A percentile compares a stretch with the other conserved stretches of the same genome.
phyloP scores from a whole-genome alignment of 2,888 invertebrate species.

The Tinea semifulvella region DNA sequence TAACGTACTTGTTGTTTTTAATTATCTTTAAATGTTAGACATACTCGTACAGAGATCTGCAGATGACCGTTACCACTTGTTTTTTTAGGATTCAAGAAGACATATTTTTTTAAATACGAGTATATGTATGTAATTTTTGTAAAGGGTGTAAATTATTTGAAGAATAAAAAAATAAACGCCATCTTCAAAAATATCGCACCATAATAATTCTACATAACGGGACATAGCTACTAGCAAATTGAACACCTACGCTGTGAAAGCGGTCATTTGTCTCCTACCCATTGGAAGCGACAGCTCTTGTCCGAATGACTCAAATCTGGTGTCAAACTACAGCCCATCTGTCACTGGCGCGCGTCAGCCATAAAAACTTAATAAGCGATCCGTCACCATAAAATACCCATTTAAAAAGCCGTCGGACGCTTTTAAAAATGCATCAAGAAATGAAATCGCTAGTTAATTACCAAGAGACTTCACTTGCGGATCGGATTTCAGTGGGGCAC shows the following conservation, averaged over 20 bases:
- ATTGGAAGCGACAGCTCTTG: constrained; percentile 13
- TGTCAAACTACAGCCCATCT: constrained; percentile 64
- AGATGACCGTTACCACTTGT: too few relatives aligned
- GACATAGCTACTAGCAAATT: constrained; percentile 4
- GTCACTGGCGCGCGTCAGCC: constrained; percentile 45
- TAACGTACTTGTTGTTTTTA: too few relatives aligned
- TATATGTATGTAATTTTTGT: too few relatives aligned
- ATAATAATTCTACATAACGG: neutral
- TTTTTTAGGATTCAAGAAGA: too few relatives aligned
- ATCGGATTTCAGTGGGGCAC: constrained; percentile 47
- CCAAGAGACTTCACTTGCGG: constrained; percentile 52
- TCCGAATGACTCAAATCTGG: constrained; percentile 47
- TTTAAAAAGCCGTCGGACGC: constrained; percentile 64
- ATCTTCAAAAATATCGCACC: too few relatives aligned
- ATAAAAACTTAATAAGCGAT: constrained; percentile 66
- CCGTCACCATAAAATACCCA: constrained; percentile 67
- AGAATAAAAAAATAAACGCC: too few relatives aligned
- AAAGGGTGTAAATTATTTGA: too few relatives aligned
- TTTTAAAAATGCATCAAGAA: constrained; percentile 67
- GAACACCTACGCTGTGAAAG: constrained; percentile 4
- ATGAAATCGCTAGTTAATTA: constrained; percentile 65
- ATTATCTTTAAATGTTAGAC: too few relatives aligned
- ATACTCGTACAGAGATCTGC: too few relatives aligned
- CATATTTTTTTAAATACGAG: too few relatives aligned
- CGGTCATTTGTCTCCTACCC: constrained; percentile 3